phyloP scores from a whole-genome alignment of 2,113 vertebrate genomes.

The Oceanodroma tethys region DNA sequence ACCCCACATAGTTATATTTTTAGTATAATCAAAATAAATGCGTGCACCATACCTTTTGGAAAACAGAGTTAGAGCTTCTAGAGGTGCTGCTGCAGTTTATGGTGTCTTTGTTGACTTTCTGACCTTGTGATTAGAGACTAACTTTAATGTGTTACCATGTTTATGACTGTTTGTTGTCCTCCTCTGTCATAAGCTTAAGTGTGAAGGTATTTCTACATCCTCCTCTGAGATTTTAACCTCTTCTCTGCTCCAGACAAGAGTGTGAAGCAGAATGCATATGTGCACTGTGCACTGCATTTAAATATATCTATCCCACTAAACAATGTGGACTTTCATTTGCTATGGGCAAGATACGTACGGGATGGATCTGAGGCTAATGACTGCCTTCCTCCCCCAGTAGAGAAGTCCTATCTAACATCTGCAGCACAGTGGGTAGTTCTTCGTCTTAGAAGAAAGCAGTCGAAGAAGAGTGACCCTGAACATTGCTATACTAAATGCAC shows the following conservation, averaged over 20 bases:
- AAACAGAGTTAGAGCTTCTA: not conserved
- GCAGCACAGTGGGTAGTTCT: not conserved
- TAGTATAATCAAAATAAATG: slow-evolving; percentile 55
- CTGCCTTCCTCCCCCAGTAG: not conserved
- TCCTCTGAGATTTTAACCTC: not conserved
- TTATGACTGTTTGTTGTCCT: not conserved
- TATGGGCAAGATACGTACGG: not conserved
- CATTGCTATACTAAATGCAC: not conserved
- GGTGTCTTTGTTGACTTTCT: not conserved
- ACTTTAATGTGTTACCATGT: not conserved
- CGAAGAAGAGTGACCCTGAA: not conserved
- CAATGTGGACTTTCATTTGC: not conserved
- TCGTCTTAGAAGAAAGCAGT: not conserved
- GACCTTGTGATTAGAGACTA: not conserved
- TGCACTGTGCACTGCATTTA: not conserved
- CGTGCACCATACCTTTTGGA: not conserved
- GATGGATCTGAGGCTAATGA: not conserved
- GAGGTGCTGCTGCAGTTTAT: not conserved
- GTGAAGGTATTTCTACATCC: not conserved
- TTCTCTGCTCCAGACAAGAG: not conserved
- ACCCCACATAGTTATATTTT: not conserved
- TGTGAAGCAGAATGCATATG: not conserved
- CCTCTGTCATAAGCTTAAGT: not conserved
- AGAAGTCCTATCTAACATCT: not conserved
- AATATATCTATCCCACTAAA: not conserved